Base-by-base conservation (phyloP, 2,888 invertebrate species). In the Pollenia labialis region DNA sequence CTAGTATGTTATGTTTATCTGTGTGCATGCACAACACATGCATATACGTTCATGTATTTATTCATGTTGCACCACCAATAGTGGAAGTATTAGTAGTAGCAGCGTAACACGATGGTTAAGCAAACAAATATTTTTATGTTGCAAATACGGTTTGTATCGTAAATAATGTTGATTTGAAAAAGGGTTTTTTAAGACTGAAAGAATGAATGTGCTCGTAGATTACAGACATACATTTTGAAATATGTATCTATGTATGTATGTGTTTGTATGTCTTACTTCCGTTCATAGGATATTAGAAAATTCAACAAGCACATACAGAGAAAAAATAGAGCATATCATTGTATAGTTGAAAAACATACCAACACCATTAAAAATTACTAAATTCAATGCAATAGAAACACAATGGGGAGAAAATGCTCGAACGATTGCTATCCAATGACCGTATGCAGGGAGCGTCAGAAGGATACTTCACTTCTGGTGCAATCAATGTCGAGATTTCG, bases 231-330 rank as follows among this genome's bases (percentile, higher is more conserved):
- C 18, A 23, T 44, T 42, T 23, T 1, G 0, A 32, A 18, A 14
- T 18, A 32, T 16, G 14, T 52, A 18, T 44, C 0, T 23, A 23
- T 42, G 9, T 12, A 6, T 12, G 18, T 50, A 42, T 58, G n/a
- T 23, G 40, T 58, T 14, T 68, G 42, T 58, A 7, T 56, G 18
- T 12, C 32, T 66, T 14, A 18, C 58, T 72, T 79, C 79, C 84
- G 58, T 68, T 79, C 52, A 60, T 60, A 79, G 84, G 84, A 84
- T 84, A 84, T 84, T 79, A 79, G 84, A 84, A 84, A 84, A 84
- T 54, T 84, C 77, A 84, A 84, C 84, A 84, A 79, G 79, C 84
- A 72, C 66, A 79, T 60, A 50, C n/a, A 54, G 44, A 40, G 56
- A 52, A 72, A 60, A 81, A 54, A 69, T 54, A 46, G 68, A 69